Evolutionary conservation across 2,888 invertebrate genomes (phyloP), one percentile per base, ranked within the genome.

Genomic region (Harmothoe impar): DNA sequence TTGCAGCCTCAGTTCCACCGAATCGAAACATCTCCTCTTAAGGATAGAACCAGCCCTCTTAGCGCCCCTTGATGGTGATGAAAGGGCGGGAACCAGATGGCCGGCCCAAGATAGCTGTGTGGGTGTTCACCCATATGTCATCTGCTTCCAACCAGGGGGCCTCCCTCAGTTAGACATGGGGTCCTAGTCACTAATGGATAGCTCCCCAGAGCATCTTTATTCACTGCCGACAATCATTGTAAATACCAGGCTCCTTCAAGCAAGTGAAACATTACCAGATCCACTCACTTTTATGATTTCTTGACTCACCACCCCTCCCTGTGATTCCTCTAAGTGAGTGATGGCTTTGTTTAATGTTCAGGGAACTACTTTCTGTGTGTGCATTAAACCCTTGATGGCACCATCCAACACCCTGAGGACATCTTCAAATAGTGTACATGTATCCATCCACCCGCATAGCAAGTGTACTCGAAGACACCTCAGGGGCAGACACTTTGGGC

Each of bases 61-160:
- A 52, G 54, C 17, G 68, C 68, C 68, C 68, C 68, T n/a, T 68
- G 68, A n/a, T 68, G 68, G 68, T n/a, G 68, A 68, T 68, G 68
- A 68, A 68, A 68, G 68, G 68, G 68, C 68, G 68, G 68, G 68
- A 68, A 68, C 68, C 68, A 68, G 68, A 68, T 68, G 68, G 68
- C 12, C 68, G 68, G 17, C 20, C 5, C 68, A 12, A 68, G 68
- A 68, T 68, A 68, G n/a, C 68, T n/a, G 68, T 5, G 54, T 17
- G 54, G 54, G 54, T 17, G 54, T 52, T 52, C 54, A 10, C 17
- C 68, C 68, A 68, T 17, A 52, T 52, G 54, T n/a, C n/a, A n/a
- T n/a, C n/a, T n/a, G n/a, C n/a, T n/a, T n/a, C n/a, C n/a, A n/a
- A n/a, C n/a, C n/a, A n/a, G n/a, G n/a, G n/a, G n/a, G n/a, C 68